Evolutionary conservation across 2,797 vertebrate species (phyloP).

Genomic region (Sternarchorhynchus goeldii): DNA sequence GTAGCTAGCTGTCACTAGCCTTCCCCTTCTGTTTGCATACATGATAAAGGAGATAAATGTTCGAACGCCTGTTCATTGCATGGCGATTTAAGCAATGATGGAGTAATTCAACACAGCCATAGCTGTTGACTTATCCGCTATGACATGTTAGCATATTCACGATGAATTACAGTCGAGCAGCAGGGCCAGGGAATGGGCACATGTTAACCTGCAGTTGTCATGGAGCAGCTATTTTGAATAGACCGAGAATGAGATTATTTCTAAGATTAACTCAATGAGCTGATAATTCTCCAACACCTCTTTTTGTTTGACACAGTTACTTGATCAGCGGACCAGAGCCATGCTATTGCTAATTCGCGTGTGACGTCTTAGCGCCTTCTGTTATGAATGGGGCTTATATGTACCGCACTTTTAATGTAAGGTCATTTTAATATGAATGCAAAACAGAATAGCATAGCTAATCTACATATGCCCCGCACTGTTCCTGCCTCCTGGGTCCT

Average conservation of each 20-base stretch:
- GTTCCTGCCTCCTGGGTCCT: constrained; percentile 1
- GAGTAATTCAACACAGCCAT: constrained; percentile 42
- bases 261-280: constrained; percentile 28
- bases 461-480: background rate
- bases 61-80: constrained; percentile 21
- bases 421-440: background rate
- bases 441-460: background rate
- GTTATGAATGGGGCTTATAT: too few relatives aligned
- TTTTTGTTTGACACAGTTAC: constrained; percentile 42
- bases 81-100: constrained; percentile 32
- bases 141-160: constrained; percentile 55
- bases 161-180: constrained; percentile 24
- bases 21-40: constrained; percentile 40
- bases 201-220: constrained; percentile 6
- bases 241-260: constrained; percentile 43
- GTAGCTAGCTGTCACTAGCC: constrained; percentile 26
- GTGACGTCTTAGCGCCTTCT: background rate
- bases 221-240: constrained; percentile 44
- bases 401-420: too few relatives aligned
- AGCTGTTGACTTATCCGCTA: constrained; percentile 39
- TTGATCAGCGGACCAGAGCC: constrained; percentile 7
- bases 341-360: background rate
- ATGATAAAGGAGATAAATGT: constrained; percentile 35
- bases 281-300: constrained; percentile 49
- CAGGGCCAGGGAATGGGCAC: constrained; percentile 27